Percentiles rank a stretch among this genome's conserved stretches.
Conservation (phyloP, 2,888 invertebrate genomes). For the Melinaea marsaeus region DNA sequence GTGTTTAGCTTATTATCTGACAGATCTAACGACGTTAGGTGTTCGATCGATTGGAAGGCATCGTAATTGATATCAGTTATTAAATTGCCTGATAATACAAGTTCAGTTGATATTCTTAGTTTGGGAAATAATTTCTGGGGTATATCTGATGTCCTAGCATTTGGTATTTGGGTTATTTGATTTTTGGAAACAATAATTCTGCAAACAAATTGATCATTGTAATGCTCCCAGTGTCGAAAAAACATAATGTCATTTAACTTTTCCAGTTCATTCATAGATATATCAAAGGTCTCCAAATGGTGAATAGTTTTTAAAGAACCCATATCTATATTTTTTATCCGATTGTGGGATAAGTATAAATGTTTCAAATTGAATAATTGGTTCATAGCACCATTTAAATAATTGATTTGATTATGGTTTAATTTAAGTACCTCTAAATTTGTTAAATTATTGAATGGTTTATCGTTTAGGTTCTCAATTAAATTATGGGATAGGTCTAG, state of each 20-base stretch:
- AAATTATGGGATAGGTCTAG: constrained; percentile 59
- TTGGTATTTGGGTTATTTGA: constrained; percentile 48
- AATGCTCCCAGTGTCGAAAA: constrained; percentile 61
- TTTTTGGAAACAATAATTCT: constrained; percentile 62
- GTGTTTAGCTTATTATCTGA: constrained; percentile 52
- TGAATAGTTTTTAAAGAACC: constrained; percentile 56
- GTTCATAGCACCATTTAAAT: constrained; percentile 65
- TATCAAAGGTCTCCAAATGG: constrained; percentile 64
- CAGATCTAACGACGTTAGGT: constrained; percentile 52
- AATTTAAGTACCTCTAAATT: constrained; percentile 50
- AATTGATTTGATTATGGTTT: constrained; percentile 57
- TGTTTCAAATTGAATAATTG: constrained; percentile 54
- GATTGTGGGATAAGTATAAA: constrained; percentile 54
- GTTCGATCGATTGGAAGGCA: constrained; percentile 56
- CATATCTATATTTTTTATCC: constrained; percentile 53
- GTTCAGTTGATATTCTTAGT: constrained; percentile 45
- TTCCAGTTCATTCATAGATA: constrained; percentile 57
- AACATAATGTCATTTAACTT: constrained; percentile 52
- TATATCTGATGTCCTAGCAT: constrained; percentile 39
- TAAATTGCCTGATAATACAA: constrained; percentile 60
- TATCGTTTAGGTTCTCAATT: constrained; percentile 52
- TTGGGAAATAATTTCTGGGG: constrained; percentile 36
- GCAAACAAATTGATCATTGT: constrained; percentile 48
- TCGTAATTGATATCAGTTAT: constrained; percentile 55
- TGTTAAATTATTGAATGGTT: constrained; percentile 58